A percentile compares a stretch with the other conserved stretches of the same genome.
Conservation (phyloP, 2,113 vertebrate species). For the Echinops telfairi region DNA sequence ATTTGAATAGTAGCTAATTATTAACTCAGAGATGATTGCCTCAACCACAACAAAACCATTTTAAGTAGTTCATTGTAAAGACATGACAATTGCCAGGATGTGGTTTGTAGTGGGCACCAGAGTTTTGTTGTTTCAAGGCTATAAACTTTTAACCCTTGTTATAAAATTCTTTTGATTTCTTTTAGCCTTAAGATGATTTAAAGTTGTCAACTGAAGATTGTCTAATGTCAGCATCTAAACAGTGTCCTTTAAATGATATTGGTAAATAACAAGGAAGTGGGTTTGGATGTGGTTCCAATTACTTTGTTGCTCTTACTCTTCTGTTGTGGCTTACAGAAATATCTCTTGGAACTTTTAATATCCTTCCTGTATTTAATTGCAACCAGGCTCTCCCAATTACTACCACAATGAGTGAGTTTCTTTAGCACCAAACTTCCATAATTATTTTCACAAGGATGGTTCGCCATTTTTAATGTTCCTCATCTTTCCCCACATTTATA, state of each 20-base stretch:
- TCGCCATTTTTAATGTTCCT: conserved; percentile 64
- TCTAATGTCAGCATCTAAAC: conserved; percentile 86
- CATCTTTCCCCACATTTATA: conserved; percentile 47
- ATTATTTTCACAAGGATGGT: conserved; percentile 79
- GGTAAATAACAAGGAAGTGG: conserved; percentile 91
- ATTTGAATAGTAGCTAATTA: conserved; percentile 72
- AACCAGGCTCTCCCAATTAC: conserved; percentile 83
- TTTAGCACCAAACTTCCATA: conserved; percentile 75
- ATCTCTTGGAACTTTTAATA: conserved; percentile 89
- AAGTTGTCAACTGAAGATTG: conserved; percentile 84
- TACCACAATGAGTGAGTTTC: conserved; percentile 80
- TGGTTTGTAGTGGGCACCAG: conserved; percentile 81
- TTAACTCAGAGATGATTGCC: conserved; percentile 68
- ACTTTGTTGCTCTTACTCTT: conserved; percentile 87
- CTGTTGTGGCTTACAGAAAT: conserved; percentile 90
- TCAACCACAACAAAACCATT: conserved; percentile 73
- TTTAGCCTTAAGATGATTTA: conserved; percentile 84
- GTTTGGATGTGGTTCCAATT: conserved; percentile 90
- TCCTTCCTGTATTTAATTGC: conserved; percentile 91
- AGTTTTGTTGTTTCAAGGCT: conserved; percentile 83
- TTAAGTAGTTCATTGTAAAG: conserved; percentile 65
- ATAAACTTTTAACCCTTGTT: conserved; percentile 87
- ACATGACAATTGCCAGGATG: conserved; percentile 71
- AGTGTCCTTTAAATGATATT: conserved; percentile 89
- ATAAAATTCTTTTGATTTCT: conserved; percentile 84